A percentile compares a stretch with the other conserved stretches of the same genome.
Evolutionary conservation across 1,140 invertebrate species (phyloP).

Genomic region (Dinoponera quadriceps): DNA sequence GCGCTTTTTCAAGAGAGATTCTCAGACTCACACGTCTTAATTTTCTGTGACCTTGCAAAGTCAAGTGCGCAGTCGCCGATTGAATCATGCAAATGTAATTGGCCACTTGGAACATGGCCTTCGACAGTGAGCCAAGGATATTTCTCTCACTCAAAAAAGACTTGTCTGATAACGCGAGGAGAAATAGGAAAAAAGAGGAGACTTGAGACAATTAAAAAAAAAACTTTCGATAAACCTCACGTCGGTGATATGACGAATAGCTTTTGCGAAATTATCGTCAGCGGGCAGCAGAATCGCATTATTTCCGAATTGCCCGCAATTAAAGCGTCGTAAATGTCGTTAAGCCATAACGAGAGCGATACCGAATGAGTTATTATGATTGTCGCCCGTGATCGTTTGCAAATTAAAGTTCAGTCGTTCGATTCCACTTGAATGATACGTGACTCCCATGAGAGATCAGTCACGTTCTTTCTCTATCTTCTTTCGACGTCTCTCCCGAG

Average conservation of each 20-base stretch:
- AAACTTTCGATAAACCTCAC: constrained; percentile 8
- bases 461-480: too few species aligned
- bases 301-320: too few species aligned
- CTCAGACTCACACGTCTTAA: constrained; percentile 17
- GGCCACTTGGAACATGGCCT: constrained; percentile 7
- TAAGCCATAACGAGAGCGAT: too few species aligned
- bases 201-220: constrained; percentile 28
- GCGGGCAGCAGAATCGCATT: neutral
- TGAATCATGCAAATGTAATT: constrained; percentile 22
- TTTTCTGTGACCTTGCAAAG: constrained; percentile 13
- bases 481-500: too few species aligned
- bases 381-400: too few species aligned
- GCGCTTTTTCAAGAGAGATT: constrained; percentile 38
- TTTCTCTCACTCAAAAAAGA: constrained; percentile 10
- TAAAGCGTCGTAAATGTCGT: too few species aligned
- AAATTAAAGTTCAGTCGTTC: too few species aligned
- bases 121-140: neutral
- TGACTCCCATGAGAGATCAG: too few species aligned
- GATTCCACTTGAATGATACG: too few species aligned
- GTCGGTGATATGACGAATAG: constrained; percentile 25
- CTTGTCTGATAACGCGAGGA: constrained; percentile 1
- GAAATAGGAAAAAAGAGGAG: constrained; percentile 44
- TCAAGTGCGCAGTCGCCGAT: constrained; percentile 1
- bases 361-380: too few species aligned
- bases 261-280: neutral